A percentile compares a stretch with the other conserved stretches of the same genome.
Evolutionary conservation across 2,797 vertebrate species (phyloP).

Genomic region (Crenuchus spilurus): DNA sequence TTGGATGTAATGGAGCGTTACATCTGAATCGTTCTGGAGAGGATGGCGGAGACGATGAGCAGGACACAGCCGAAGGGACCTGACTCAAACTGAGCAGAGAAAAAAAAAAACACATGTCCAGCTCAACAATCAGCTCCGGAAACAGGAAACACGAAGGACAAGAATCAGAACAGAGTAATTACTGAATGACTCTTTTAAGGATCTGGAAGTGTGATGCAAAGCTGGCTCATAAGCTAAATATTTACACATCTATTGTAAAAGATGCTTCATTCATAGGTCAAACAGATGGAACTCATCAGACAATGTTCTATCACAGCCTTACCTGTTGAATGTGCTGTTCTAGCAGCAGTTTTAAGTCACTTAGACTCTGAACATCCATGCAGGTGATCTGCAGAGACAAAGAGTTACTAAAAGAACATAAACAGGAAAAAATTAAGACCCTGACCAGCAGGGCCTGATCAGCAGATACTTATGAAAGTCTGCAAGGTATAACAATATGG

Average conservation of each 20-base stretch:
- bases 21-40: conserved; percentile 87
- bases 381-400: conserved; percentile 63
- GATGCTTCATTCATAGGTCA: no score
- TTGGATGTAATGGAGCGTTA: conserved; percentile 54
- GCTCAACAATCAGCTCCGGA: conserved; percentile 5
- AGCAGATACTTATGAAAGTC: neutral
- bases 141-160: neutral
- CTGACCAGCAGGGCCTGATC: no score
- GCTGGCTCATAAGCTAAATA: neutral
- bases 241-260: neutral
- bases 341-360: conserved; percentile 69
- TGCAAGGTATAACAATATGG: no score
- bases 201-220: conserved; percentile 3
- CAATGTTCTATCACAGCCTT: no score
- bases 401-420: neutral
- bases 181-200: neutral
- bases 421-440: neutral
- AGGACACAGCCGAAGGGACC: conserved; percentile 87
- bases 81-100: conserved; percentile 82
- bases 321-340: conserved; percentile 77
- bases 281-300: neutral
- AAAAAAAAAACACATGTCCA: neutral
- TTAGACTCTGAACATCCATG: conserved; percentile 67
- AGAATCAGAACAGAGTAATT: neutral
- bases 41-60: conserved; percentile 86